phyloP scores from a whole-genome alignment of 2,888 invertebrate genomes.

The Pristionchus mayeri region DNA sequence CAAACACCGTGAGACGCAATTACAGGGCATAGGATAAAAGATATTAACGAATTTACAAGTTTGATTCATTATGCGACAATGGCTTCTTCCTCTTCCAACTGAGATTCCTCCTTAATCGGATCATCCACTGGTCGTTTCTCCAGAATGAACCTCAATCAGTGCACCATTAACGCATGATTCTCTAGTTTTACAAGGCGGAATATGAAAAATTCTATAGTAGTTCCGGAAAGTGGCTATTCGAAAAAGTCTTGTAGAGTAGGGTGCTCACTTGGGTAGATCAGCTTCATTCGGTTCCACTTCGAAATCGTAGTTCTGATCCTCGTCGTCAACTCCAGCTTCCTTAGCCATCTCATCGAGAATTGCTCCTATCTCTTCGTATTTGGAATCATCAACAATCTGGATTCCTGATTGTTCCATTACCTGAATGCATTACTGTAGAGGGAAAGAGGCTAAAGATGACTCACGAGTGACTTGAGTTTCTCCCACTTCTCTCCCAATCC shows the following conservation, averaged over 20 bases:
- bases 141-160: constrained; percentile 51
- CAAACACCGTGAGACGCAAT: too few relatives aligned
- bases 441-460: neutral
- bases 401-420: neutral
- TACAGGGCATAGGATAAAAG: neutral
- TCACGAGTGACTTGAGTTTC: constrained; percentile 7
- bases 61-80: neutral
- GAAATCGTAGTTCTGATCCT: constrained; percentile 70
- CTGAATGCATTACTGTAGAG: neutral
- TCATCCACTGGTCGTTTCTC: constrained; percentile 54
- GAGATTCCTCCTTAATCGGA: constrained; percentile 15
- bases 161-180: neutral
- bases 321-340: constrained; percentile 55
- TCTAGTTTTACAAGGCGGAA: too few relatives aligned
- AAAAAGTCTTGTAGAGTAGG: neutral
- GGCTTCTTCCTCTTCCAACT: constrained; percentile 38
- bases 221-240: neutral
- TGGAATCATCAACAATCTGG: constrained; percentile 12
- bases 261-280: constrained; percentile 61
- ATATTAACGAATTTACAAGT: neutral
- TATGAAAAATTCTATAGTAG: too few relatives aligned
- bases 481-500: constrained; percentile 43
- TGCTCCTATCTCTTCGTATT: constrained; percentile 52
- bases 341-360: constrained; percentile 21
- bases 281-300: constrained; percentile 66